Conservation (phyloP, 2,797 vertebrate species). For the Carcharodon carcharias region DNA sequence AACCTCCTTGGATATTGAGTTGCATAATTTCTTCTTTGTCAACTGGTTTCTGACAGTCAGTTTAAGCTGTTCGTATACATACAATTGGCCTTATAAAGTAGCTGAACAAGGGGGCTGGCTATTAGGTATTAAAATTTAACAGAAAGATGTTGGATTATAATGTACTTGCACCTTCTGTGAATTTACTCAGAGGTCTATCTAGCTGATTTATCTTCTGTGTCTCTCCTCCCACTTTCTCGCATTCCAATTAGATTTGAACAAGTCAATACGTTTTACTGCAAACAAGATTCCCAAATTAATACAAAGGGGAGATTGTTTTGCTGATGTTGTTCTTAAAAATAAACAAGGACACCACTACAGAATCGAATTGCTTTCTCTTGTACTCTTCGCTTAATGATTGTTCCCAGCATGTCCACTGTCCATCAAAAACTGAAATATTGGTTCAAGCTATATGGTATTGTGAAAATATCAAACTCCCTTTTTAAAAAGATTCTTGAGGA, state of each 20-base stretch:
- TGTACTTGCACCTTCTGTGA: background rate
- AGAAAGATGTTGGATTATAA: background rate
- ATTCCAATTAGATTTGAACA: background rate
- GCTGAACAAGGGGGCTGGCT: background rate
- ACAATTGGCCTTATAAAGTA: background rate
- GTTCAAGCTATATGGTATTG: background rate
- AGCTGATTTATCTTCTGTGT: background rate
- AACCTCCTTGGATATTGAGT: background rate
- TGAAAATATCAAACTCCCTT: background rate
- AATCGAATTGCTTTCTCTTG: background rate
- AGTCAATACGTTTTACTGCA: background rate
- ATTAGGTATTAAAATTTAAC: background rate
- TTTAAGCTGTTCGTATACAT: background rate
- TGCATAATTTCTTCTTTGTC: background rate
- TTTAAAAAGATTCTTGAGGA: background rate
- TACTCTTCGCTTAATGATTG: background rate
- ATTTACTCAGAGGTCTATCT: background rate
- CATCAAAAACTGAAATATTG: background rate
- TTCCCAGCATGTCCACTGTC: background rate
- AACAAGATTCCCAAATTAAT: background rate
- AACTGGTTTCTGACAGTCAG: background rate
- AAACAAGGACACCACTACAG: background rate
- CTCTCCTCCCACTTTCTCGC: background rate
- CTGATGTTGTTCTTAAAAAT: background rate
- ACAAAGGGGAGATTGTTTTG: background rate